Evolutionary conservation across 1,140 invertebrate genomes (phyloP), one percentile per base, ranked within the genome.

Genomic region (Cepaea nemoralis): DNA sequence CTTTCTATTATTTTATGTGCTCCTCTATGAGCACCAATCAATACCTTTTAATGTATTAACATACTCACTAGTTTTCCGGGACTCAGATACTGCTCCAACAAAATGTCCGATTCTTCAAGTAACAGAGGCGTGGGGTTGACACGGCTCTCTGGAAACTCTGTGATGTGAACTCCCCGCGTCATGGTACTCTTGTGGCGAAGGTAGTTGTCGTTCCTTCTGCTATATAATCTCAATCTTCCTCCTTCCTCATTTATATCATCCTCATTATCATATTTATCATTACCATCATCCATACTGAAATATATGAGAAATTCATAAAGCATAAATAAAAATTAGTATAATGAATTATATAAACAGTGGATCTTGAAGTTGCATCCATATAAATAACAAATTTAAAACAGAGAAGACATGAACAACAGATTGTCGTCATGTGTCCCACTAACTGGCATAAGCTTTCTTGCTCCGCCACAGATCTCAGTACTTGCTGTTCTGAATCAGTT

Each of bases 141-240:
- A 22, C 85, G 79, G 45, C 83, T 75, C 14, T 89, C 89, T 48
- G 85, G 84, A 80, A 87, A 88, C 71, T 91, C 88, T 76, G 89
- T 91, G 71, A 91, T 90, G 66, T 90, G 88, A 42, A 91, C 87
- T 22, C 90, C 90, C 80, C 90, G 80, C 19, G 86, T 84, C 24
- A 91, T 84, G 76, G 86, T 89, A 84, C 87, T 88, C 31, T 77
- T 55, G 22, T 89, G 88, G 75, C 87, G 77, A 33, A 85, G 82
- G 50, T 19, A 16, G 27, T 33, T 39, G 10, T 33, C 19, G 12
- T 6, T 63, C 50, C 22, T 39, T 22, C 59, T 69, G n/a, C 59
- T 42, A 31, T 12, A 35, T 45, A 37, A 35, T 24, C 35, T 39
- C 24, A 50, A 39, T 31, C n/a, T 35, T 22, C 42, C 27, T 22